These are phyloP conservation scores for Benthosema pterotum DNA, from an alignment of 2,797 vertebrate genomes.

Conservation along the genomic window DNA sequence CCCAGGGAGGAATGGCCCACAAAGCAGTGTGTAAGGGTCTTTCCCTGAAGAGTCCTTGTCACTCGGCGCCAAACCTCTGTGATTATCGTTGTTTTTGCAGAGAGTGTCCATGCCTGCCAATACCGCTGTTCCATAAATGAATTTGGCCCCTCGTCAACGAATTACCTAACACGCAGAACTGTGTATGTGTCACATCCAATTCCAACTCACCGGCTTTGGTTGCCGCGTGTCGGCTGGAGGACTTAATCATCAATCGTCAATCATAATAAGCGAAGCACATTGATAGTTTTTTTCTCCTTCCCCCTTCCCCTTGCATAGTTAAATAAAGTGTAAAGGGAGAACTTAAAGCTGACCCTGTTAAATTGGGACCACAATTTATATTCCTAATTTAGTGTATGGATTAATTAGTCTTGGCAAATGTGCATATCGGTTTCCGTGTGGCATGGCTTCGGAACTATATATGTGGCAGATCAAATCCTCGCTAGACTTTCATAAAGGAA, in stretches of 20 bases:
- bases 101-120: constrained; percentile 81
- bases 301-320: constrained; percentile 48
- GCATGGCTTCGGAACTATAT: constrained; percentile 53
- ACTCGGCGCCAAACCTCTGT: constrained; percentile 80
- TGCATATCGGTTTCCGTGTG: constrained; percentile 69
- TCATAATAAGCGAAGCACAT: constrained; percentile 79
- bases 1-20: constrained; percentile 77
- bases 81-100: constrained; percentile 83
- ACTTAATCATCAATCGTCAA: constrained; percentile 84
- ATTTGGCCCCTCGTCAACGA: constrained; percentile 83
- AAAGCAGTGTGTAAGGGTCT: constrained; percentile 80
- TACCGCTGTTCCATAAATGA: constrained; percentile 83
- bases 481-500: constrained; percentile 60
- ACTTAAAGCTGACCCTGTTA: constrained; percentile 78
- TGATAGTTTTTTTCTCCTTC: constrained; percentile 63
- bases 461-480: constrained; percentile 67
- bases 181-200: constrained; percentile 83
- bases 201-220: constrained; percentile 80
- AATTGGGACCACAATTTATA: constrained; percentile 74
- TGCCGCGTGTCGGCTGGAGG: constrained; percentile 80
- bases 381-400: constrained; percentile 77
- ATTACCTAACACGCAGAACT: constrained; percentile 82
- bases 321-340: constrained; percentile 78
- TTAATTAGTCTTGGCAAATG: constrained; percentile 76
- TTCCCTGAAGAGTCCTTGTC: constrained; percentile 82